These are phyloP conservation scores for Colossoma macropomum DNA, from an alignment of 2,113 vertebrate genomes.

Conservation along the genomic window DNA sequence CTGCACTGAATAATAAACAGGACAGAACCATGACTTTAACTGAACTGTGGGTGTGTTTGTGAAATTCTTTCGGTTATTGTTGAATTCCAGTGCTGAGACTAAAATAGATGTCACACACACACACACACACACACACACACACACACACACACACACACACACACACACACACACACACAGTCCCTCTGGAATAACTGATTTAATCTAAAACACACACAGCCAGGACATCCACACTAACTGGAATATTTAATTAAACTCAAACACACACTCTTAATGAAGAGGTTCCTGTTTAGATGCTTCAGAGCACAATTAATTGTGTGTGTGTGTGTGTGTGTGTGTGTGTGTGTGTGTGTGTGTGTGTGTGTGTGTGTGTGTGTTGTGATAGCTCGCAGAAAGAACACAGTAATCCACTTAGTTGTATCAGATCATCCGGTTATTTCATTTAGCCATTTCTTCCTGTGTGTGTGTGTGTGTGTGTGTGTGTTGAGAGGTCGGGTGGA, in stretches of 20 bases:
- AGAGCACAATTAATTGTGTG: neutral
- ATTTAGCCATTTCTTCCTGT: conserved; percentile 1
- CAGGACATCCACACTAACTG: neutral
- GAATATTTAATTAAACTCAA: neutral
- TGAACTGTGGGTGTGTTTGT: neutral
- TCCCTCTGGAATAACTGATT: no score
- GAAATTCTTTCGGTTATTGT: neutral
- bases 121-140: neutral
- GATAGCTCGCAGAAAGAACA: neutral
- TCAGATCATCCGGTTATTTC: conserved; percentile 31
- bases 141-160: neutral
- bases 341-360: neutral
- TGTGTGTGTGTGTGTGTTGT: neutral
- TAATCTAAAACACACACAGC: no score
- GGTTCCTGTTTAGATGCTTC: neutral
- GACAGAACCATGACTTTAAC: no score
- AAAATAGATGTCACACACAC: neutral
- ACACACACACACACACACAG: neutral
- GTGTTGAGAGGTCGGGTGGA: neutral
- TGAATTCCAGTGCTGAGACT: neutral
- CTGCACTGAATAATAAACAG: no score
- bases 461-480: conserved; percentile 8
- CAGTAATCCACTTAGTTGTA: conserved; percentile 32
- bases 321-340: neutral
- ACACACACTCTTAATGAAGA: neutral